These are phyloP conservation scores for Varanus komodoensis DNA, from an alignment of 2,113 vertebrate genomes.

Conservation along the genomic window DNA sequence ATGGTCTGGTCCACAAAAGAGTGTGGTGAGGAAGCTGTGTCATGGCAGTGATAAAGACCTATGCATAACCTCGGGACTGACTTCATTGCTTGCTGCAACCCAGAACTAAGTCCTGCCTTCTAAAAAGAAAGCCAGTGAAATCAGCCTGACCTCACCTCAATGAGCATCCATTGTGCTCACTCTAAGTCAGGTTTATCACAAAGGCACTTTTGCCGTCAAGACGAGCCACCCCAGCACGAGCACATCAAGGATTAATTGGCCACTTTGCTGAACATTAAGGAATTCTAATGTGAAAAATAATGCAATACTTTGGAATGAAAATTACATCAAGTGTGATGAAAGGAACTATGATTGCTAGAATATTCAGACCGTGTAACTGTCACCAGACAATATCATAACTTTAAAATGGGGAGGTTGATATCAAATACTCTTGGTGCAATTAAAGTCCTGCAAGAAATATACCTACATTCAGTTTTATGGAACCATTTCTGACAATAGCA, in stretches of 20 bases:
- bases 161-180: neutral
- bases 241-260: neutral
- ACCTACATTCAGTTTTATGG: neutral
- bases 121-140: neutral
- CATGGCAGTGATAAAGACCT: neutral
- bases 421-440: neutral
- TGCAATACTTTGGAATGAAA: neutral
- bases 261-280: neutral
- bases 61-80: neutral
- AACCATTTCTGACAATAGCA: slow-evolving; percentile 47
- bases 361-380: neutral
- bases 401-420: neutral
- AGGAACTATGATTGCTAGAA: neutral
- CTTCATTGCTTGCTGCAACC: neutral
- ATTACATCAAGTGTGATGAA: neutral
- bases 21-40: neutral
- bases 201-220: neutral
- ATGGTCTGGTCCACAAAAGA: neutral
- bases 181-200: neutral
- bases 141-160: neutral
- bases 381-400: neutral
- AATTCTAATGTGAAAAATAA: neutral
- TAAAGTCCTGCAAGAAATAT: neutral
- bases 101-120: too few species aligned
- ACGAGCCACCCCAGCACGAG: neutral